Evolutionary conservation across 2,888 invertebrate genomes (phyloP).

Genomic region (Zaprionus bogoriensis): DNA sequence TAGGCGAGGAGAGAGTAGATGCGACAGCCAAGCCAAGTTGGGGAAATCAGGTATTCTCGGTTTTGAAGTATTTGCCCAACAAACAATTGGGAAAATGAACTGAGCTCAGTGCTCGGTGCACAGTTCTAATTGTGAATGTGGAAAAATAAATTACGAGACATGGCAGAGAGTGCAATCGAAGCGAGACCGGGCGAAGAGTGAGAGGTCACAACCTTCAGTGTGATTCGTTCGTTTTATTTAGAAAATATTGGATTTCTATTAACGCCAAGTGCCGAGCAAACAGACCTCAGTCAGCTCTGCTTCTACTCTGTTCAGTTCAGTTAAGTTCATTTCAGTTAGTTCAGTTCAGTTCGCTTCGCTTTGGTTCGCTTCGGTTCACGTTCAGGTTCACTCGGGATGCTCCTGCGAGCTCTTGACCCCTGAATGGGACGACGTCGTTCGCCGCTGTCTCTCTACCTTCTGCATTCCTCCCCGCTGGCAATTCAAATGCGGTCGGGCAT

Average conservation of each 20-base stretch:
- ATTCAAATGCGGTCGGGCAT: conserved; percentile 56
- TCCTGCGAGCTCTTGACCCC: conserved; percentile 51
- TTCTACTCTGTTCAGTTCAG: no score
- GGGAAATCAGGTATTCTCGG: conserved; percentile 42
- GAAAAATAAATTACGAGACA: conserved; percentile 73
- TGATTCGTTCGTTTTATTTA: conserved; percentile 54
- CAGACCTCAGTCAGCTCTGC: conserved; percentile 24
- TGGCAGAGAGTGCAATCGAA: conserved; percentile 27
- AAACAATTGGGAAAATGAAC: conserved; percentile 74
- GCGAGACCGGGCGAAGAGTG: conserved; percentile 1
- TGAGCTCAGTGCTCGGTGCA: conserved; percentile 22
- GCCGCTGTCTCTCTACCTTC: background rate
- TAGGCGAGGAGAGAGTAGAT: background rate
- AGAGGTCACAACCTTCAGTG: conserved; percentile 27
- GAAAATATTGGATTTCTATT: conserved; percentile 77
- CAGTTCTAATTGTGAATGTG: conserved; percentile 73
- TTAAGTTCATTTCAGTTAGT: no score
- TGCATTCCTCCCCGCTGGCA: conserved; percentile 7
- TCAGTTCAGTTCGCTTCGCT: background rate
- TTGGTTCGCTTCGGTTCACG: conserved; percentile 8
- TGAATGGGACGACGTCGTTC: conserved; percentile 43
- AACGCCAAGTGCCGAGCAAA: conserved; percentile 66
- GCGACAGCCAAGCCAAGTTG: no score
- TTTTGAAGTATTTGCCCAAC: conserved; percentile 69
- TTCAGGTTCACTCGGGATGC: conserved; percentile 27